Base-by-base conservation (phyloP, 2,888 invertebrate genomes). In the Platypus cylindrus region DNA sequence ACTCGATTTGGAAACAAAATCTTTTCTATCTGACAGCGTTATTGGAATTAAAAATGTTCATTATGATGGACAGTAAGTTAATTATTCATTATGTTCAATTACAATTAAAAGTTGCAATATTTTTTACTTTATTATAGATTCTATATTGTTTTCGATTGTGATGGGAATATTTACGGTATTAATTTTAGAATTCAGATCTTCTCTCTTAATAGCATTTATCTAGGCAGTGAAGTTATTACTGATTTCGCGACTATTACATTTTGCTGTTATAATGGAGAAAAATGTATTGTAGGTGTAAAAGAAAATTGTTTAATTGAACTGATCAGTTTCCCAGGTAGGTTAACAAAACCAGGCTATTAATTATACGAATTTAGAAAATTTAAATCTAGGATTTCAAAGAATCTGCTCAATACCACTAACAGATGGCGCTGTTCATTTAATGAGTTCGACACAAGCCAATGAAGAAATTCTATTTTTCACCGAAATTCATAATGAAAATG, bases 381-480 rank as follows among this genome's bases (percentile, higher is more conserved):
- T 34, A 17, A 25, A 26, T 44, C 43, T 27, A 35, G 51, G 52
- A 51, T 38, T 48, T 45, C 32, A 37, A 41, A 17, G 37, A 15
- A 39, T 50, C 20, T 55, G 50, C 37, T 50, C 53, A 4, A 28
- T 59, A 24, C 50, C 51, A 46, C 27, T 54, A 3, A n/a, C n/a
- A n/a, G 24, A 45, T 3, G 39, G 45, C 20, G 37, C 48, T 2
- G 43, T 54, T 7, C 38, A 49, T 31, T 37, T 58, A 23, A 46
- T 56, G 12, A 32, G 38, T 12, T 44, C 48, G 5, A 51, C 53
- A 30, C 45, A 43, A 9, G 37, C 46, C 11, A 41, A 45, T n/a
- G 54, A 58, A 25, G 58, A 59, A 31, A 40, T 51, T 3, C 40
- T 55, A 27, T 55, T 51, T 30, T 41, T 58, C 9, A 48, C 52